Evolutionary conservation across 64 coral and sea anemone genomes (phyloP), one percentile per base, ranked within the genome.

Genomic region (Montipora capricornis): DNA sequence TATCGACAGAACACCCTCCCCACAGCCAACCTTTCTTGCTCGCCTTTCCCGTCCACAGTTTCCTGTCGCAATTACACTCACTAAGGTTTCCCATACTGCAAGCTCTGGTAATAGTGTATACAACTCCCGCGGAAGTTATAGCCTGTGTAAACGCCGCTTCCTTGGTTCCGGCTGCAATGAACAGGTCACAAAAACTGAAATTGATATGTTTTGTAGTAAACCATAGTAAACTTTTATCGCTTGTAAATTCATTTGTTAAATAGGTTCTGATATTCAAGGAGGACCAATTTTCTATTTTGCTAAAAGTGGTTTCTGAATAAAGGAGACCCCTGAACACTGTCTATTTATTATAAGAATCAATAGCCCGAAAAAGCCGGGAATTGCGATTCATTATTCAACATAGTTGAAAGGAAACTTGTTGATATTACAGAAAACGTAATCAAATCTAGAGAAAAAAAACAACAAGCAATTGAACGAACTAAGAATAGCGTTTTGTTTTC

Each of bases 71-170:
- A 5, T 76, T 46, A 26, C 94, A 98, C 24, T 92, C 92, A 15
- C 73, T 92, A 12, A 93, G 49, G 67, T 95, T 91, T 5, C 94
- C 94, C 47, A 76, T 91, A 19, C 84, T 94, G 47, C 95, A 96
- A 0, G 95, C 95, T 59, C 58, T 89, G 13, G 92, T 92, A 10
- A 99, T 93, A 15, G 98, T 81, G 22, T 96, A 90, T 10, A 91
- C 98, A 46, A 99, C 88, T 16, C 94, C 98, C 19, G 98, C 98
- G 52, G 98, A 92, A 46, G 83, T 96, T 67, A 99, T 90, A 19
- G 98, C 95, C 74, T 99, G 95, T 17, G 94, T 77, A 20, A 87
- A 99, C 0, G 98, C 98, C 3, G 92, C 80, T 73, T 99, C 98
- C 68, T 92, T 99, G 22, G 94, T 99, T 78, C 95, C 98, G 16